Evolutionary conservation across 2,113 vertebrate genomes (phyloP).

Genomic region (human (Homo sapiens)): GRCh38 chr3:118650501-118651000

Average conservation of each 20-base stretch:
- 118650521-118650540: not conserved
- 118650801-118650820: not conserved
- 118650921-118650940: not conserved
- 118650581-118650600: not conserved
- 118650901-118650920: not conserved
- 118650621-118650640: conserved; percentile 22
- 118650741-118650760: not conserved
- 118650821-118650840: not conserved
- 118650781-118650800: not conserved
- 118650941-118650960: not conserved
- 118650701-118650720: not conserved
- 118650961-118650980: not conserved
- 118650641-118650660: conserved; percentile 23
- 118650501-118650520: not conserved
- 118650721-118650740: not conserved
- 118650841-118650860: not conserved
- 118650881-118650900: conserved; percentile 6
- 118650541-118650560: not conserved
- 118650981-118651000: not conserved
- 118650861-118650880: not conserved
- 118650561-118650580: conserved; percentile 1
- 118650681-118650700: not conserved
- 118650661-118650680: not conserved
- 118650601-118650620: not conserved
- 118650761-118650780: not conserved